phyloP scores from a whole-genome alignment of 2,888 invertebrate species.

The Clivina fossor region DNA sequence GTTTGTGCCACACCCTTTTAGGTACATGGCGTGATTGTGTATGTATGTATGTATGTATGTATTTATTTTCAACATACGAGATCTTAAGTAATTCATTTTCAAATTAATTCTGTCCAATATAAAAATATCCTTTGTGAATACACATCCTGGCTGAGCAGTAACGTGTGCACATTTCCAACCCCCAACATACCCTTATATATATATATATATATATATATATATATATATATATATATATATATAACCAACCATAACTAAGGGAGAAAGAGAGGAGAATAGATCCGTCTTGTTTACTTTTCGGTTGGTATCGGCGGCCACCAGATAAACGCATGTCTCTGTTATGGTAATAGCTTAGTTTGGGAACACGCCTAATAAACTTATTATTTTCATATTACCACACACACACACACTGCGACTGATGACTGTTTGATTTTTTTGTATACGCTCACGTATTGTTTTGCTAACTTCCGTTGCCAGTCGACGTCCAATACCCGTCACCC shows the following conservation, averaged over 20 bases:
- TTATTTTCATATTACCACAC: constrained; percentile 44
- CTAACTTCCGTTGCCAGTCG: too few species aligned
- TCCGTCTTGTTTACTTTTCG: constrained; percentile 32
- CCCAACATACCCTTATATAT: neutral
- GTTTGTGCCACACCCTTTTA: too few species aligned
- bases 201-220: too few species aligned
- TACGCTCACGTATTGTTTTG: constrained; percentile 20
- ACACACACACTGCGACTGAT: constrained; percentile 38
- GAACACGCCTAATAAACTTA: constrained; percentile 45
- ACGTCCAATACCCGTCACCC: neutral
- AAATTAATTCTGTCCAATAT: too few species aligned
- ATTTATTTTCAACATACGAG: too few species aligned
- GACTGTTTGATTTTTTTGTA: constrained; percentile 37
- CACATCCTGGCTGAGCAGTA: neutral
- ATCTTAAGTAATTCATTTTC: too few species aligned
- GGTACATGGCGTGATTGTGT: too few species aligned
- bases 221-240: too few species aligned
- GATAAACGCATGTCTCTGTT: constrained; percentile 42
- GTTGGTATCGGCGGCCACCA: constrained; percentile 45
- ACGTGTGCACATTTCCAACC: constrained; percentile 1
- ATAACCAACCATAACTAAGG: too few species aligned
- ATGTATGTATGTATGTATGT: too few species aligned
- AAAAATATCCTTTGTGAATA: too few species aligned
- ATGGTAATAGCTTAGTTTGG: constrained; percentile 36
- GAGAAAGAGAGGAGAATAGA: neutral